Evolutionary conservation across 2,797 vertebrate species (phyloP), one percentile per base, ranked within the genome.

Genomic region (Helicolenus hilgendorfi): DNA sequence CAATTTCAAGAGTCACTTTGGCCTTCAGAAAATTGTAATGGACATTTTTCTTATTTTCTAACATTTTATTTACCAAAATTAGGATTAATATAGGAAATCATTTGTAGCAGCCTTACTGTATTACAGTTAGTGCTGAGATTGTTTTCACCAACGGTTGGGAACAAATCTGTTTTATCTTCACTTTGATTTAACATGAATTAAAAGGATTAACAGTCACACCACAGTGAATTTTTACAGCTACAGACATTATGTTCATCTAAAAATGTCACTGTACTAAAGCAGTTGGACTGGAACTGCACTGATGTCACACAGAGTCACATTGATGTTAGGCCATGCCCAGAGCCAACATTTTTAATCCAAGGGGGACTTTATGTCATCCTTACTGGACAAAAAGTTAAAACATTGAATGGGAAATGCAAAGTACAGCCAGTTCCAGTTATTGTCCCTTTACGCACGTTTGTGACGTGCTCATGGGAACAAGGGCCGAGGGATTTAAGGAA

Each of bases 401-500:
- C 35, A 64, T 38, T 15, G 7, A 13, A 53, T 83, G 70, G 53
- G 58, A 90, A 90, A 89, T 27, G 22, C 55, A 27, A 22, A 72
- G 69, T 36, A 26, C 3, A 2, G 83, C 20, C 27, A 58, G 15
- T 73, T 87, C 68, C 69, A 73, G 27, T 72, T 79, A 55, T 18
- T 27, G 31, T 71, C 45, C 0, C 0, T 29, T 26, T 31, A 31
- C 29, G n/a, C 4, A 3, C 72, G 87, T 59, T 77, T 55, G 74
- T 59, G 53, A 72, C 53, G 24, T 59, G 55, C 67, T 90, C 88
- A 86, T 87, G 93, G 91, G 88, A 94, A 89, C 56, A 24, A 33
- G 67, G 55, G 35, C 72, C 3, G 27, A 67, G 69, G 78, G 91
- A 84, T 80, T 91, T 80, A 56, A 78, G 69, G 60, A 78, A 83